A percentile compares a stretch with the other conserved stretches of the same genome.
Evolutionary conservation across 1,140 invertebrate genomes (phyloP).

Genomic region (Gonioctena quinquepunctata): DNA sequence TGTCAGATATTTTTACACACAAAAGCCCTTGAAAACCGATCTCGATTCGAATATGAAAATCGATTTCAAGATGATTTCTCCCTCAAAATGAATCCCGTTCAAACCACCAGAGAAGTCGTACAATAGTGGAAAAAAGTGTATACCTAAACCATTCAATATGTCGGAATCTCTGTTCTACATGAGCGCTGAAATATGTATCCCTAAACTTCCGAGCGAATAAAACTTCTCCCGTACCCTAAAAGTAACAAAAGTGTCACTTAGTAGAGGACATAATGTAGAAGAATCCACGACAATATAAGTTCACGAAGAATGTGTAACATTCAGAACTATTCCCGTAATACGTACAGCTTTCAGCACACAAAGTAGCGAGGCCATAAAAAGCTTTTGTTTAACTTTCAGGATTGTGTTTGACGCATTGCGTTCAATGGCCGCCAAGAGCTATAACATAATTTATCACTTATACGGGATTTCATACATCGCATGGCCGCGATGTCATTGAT

Average conservation of each 20-base stretch:
- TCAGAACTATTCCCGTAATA: neutral
- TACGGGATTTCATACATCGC: neutral
- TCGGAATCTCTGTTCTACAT: neutral
- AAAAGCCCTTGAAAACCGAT: no score
- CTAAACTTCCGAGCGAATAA: neutral
- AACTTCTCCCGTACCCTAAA: neutral
- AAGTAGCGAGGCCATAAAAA: slow-evolving; percentile 4
- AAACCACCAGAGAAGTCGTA: no score
- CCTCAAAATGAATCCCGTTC: no score
- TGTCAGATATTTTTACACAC: no score
- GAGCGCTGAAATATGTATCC: neutral
- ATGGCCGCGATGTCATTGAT: neutral
- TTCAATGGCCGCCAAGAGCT: slow-evolving; percentile 12
- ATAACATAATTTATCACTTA: slow-evolving; percentile 20
- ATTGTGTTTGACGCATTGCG: slow-evolving; percentile 17
- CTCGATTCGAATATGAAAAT: no score
- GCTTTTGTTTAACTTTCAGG: slow-evolving; percentile 7
- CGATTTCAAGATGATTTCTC: no score
- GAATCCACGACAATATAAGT: neutral
- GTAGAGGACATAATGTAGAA: slow-evolving; percentile 3
- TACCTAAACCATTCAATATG: no score
- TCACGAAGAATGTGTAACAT: neutral
- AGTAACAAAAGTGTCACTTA: slow-evolving; percentile 9
- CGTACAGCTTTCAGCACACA: neutral
- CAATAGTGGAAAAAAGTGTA: no score